These are phyloP conservation scores for Dolichoris vasculosae DNA, from an alignment of 1,140 invertebrate species.

Conservation along the genomic window DNA sequence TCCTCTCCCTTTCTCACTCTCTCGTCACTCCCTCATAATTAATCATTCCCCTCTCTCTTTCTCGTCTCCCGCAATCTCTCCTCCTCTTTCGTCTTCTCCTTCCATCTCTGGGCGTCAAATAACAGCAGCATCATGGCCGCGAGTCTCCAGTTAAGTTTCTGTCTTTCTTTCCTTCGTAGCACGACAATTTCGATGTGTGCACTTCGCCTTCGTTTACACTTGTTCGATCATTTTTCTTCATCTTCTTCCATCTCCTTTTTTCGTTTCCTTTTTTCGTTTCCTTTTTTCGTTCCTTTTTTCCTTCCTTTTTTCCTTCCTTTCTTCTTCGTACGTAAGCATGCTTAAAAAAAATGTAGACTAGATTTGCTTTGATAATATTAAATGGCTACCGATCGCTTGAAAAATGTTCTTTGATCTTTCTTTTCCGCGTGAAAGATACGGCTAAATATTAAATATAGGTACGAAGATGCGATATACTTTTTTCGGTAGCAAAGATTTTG, in stretches of 20 bases:
- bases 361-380: constrained; percentile 47
- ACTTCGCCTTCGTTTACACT: neutral
- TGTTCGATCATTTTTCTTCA: neutral
- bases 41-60: constrained; percentile 69
- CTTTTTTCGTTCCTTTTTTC: constrained; percentile 4
- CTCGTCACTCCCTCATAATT: constrained; percentile 73
- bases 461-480: too few species aligned
- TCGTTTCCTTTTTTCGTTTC: neutral
- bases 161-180: constrained; percentile 25
- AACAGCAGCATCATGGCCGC: constrained; percentile 69
- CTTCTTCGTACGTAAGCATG: neutral
- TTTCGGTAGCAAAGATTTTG: too few species aligned
- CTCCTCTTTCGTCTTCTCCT: constrained; percentile 58
- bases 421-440: neutral
- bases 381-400: constrained; percentile 45
- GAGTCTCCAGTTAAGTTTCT: constrained; percentile 54
- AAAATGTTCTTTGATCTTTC: constrained; percentile 49
- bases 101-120: constrained; percentile 62
- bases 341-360: neutral
- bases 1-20: constrained; percentile 34
- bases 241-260: neutral
- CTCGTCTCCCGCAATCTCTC: constrained; percentile 56
- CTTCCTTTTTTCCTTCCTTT: neutral
- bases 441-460: neutral
- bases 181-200: constrained; percentile 12